phyloP scores from a whole-genome alignment of 2,113 vertebrate species.

The Petrocephalus microphthalmus region DNA sequence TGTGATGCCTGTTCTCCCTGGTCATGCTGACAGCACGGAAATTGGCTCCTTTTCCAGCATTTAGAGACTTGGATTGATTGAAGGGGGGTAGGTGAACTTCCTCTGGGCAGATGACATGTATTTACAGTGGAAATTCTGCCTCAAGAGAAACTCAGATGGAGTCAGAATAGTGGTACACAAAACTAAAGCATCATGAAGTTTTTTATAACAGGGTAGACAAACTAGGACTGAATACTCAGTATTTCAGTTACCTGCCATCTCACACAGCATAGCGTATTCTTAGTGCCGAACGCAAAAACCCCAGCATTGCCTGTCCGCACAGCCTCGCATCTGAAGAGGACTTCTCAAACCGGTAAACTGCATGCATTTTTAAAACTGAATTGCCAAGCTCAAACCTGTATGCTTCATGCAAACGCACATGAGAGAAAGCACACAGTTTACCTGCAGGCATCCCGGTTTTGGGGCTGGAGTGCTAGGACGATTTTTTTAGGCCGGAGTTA shows the following conservation, averaged over 20 bases:
- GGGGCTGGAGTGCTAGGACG: background rate
- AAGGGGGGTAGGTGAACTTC: background rate
- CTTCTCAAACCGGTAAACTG: background rate
- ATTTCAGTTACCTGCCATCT: background rate
- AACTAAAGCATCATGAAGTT: background rate
- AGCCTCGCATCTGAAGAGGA: background rate
- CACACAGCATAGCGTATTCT: background rate
- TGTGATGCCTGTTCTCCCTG: background rate
- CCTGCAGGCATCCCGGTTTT: background rate
- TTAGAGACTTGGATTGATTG: background rate
- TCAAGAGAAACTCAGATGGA: background rate
- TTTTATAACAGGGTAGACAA: background rate
- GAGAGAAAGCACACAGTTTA: background rate
- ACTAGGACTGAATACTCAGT: background rate
- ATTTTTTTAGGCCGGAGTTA: no score
- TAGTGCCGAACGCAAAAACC: background rate
- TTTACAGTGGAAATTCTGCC: background rate
- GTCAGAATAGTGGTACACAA: background rate
- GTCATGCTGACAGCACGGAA: background rate
- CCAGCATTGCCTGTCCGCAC: background rate
- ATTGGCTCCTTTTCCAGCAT: background rate
- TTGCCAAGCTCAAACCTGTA: background rate
- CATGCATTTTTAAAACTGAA: background rate
- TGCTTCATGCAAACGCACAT: background rate
- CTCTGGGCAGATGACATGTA: background rate